Evolutionary conservation across 2,888 invertebrate species (phyloP).

Genomic region (Agonopterix alstromeriana): DNA sequence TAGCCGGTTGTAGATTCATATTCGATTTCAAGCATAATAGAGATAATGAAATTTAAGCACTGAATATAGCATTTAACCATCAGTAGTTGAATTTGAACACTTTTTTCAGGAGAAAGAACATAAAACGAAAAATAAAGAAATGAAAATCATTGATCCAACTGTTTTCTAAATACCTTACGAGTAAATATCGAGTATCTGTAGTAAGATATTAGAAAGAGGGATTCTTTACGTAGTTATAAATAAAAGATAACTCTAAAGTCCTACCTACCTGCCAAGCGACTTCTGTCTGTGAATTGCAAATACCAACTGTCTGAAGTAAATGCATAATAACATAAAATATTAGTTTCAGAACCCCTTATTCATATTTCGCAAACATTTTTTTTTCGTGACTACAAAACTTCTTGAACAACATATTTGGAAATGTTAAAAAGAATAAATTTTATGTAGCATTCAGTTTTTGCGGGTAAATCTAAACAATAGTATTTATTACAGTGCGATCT

Average conservation of each 20-base stretch:
- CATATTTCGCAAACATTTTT: too few species aligned
- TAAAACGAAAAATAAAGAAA: too few species aligned
- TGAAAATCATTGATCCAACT: too few species aligned
- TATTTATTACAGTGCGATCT: constrained; percentile 38
- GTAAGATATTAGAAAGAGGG: constrained; percentile 30
- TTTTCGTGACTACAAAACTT: too few species aligned
- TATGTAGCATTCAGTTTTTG: constrained; percentile 18
- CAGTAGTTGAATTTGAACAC: too few species aligned
- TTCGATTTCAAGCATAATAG: too few species aligned
- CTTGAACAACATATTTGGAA: too few species aligned
- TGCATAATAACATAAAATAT: constrained; percentile 33
- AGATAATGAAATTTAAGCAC: too few species aligned
- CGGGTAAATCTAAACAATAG: constrained; percentile 50
- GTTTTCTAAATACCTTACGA: too few species aligned
- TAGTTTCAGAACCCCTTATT: background rate
- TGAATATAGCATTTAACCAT: too few species aligned
- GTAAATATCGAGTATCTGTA: constrained; percentile 21
- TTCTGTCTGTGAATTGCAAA: constrained; percentile 72
- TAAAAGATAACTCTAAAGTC: constrained; percentile 71
- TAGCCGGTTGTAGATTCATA: too few species aligned
- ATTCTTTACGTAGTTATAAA: constrained; percentile 66
- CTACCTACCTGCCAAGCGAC: constrained; percentile 56
- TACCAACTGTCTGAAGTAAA: constrained; percentile 45
- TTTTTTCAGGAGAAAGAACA: too few species aligned
- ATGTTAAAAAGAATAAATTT: background rate